Base-by-base conservation (phyloP, 2,888 invertebrate species). In the Clepsis dumicolana region DNA sequence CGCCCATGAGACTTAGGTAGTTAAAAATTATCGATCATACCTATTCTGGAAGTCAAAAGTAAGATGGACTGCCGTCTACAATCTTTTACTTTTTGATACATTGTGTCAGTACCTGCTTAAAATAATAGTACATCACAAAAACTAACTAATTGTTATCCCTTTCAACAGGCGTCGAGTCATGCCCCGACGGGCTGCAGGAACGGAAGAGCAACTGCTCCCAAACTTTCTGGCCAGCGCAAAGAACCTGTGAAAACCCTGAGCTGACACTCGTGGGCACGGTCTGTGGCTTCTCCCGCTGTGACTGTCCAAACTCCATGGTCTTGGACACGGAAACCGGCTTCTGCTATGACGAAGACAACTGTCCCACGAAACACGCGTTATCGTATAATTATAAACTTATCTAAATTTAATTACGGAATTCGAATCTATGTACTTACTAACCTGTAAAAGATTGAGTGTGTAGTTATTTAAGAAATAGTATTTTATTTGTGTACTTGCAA, bases 301-400 rank as follows among this genome's bases (percentile, higher is more conserved):
- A 90, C 71, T 90, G 90, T 70, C 89, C 89, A 0, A 80, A 81
- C 0, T 72, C 77, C 0, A 77, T 71, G 64, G 84, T 87, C 12
- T 57, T 89, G 10, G 89, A 90, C 48, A 80, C 80, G 0, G 81
- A 82, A 1, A 85, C 89, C 1, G 87, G 85, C 3, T 83, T 80
- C 70, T 90, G 90, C 68, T 89, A 87, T 70, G 89, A 89, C 29
- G 73, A 83, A 16, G 89, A 90, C 60, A 88, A 88, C 70, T 90
- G 90, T 41, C 89, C 89, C 0, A 82, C 81, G 12, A 83, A 79
- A 64, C 87, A 87, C 10, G 21, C 38, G 18, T 0, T 60, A 7
- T 27, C 29, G 16, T 65, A 65, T 14, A 59, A 60, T 41, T 52
- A 48, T n/a, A 48, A 48, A 48, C 21, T 48, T n/a, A 21, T 48